Base-by-base conservation (phyloP, 2,113 vertebrate genomes). In the Nothobranchius furzeri region DNA sequence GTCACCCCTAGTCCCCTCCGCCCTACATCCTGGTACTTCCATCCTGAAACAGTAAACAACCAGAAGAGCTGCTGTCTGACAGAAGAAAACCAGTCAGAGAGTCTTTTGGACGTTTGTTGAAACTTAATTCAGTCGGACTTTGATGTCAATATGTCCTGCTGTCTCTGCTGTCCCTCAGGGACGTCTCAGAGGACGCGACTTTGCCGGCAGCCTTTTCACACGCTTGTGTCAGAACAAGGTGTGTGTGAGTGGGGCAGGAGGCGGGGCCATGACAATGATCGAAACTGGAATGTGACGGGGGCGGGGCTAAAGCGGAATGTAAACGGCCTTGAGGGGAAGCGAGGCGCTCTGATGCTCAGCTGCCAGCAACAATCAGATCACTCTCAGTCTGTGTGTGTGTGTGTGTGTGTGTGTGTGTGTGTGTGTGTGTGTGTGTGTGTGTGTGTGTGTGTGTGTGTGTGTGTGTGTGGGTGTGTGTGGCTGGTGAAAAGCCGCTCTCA, bases 361-460 rank as follows among this genome's bases (percentile, higher is more conserved):
- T 67, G 75, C 70, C 79, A 77, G 53, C 61, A 63, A 45, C 54
- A 48, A 60, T 74, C 53, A 64, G 30, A 60, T 73, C 57, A 54
- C 3, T 7, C 10, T 55, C 30, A 2, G 2, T 36, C 0, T 25
- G 37, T 47, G 15, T 73, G 40, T 77, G 63, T 45, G 15, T 7
- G 17, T 73, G 42, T 66, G 43, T 12, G 2, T 24, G 56, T 61
- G 13, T 49, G 10, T 59, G 52, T 59, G 17, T 63, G 56, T 65
- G 61, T 62, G 63, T 46, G 57, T 35, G 49, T 20, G 59, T 20
- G 49, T 51, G 50, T 10, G 66, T 58, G 56, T 42, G 15, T 12
- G 37, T 43, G 37, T 12, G 9, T 43, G 37, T 58, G 40, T 24
- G 40, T 58, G 40, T 43, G 24, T 56, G 50, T 60, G 25, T 60